Conservation (phyloP, 2,797 vertebrate genomes). For the Lagodon rhomboides region DNA sequence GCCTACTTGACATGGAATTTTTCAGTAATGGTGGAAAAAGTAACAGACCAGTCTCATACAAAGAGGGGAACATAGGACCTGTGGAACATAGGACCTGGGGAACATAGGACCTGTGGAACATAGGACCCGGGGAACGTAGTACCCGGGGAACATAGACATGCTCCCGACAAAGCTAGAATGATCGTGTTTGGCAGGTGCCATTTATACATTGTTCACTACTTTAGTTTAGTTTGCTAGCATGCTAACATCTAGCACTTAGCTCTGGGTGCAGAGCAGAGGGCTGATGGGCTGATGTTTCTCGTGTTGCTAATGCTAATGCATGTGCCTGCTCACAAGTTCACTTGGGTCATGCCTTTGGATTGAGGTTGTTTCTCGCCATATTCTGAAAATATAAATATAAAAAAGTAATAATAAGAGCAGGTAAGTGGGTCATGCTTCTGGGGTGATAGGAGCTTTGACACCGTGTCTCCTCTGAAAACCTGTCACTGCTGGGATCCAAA, state of each 20-base stretch:
- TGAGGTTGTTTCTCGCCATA: not conserved
- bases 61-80: too few relatives aligned
- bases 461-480: not conserved
- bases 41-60: too few relatives aligned
- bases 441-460: not conserved
- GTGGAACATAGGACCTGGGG: too few relatives aligned
- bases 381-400: not conserved
- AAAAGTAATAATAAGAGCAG: not conserved
- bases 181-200: not conserved
- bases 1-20: too few relatives aligned
- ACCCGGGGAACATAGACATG: too few relatives aligned
- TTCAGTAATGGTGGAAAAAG: too few relatives aligned
- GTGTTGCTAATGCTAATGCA: too few relatives aligned
- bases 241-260: not conserved
- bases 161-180: not conserved
- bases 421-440: not conserved
- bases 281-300: not conserved
- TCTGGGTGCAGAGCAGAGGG: not conserved
- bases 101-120: too few relatives aligned
- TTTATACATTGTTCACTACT: not conserved
- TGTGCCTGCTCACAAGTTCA: not conserved
- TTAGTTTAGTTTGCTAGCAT: not conserved
- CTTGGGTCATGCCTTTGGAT: not conserved
- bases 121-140: too few relatives aligned
- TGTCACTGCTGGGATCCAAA: not conserved